Conservation (phyloP, 1,140 invertebrate species). For the Ptiloglossa arizonensis region DNA sequence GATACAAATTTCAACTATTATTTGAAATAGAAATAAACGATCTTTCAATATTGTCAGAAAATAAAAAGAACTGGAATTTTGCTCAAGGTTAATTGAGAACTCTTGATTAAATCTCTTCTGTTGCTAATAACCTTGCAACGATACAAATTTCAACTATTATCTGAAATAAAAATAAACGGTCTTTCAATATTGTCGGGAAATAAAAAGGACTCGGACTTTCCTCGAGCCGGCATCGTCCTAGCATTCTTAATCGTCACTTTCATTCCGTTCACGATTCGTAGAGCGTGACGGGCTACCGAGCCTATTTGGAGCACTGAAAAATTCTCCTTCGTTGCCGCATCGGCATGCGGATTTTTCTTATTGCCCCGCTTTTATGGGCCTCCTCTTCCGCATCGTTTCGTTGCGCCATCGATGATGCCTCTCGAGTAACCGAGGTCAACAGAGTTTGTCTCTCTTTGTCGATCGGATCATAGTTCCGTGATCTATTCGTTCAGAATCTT, state of each 20-base stretch:
- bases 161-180: neutral
- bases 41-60: neutral
- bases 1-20: no score
- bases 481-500: neutral
- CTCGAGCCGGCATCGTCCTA: slow-evolving; percentile 34
- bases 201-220: slow-evolving; percentile 46
- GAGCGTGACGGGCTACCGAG: slow-evolving; percentile 59
- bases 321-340: slow-evolving; percentile 66
- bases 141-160: no score
- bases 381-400: slow-evolving; percentile 48
- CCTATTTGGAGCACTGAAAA: slow-evolving; percentile 65
- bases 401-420: slow-evolving; percentile 31
- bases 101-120: no score
- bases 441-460: neutral
- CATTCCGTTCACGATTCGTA: slow-evolving; percentile 59
- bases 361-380: slow-evolving; percentile 42
- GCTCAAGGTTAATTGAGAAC: no score
- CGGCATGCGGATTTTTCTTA: slow-evolving; percentile 54
- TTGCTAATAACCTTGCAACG: no score
- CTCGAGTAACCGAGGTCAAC: slow-evolving; percentile 15
- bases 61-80: slow-evolving; percentile 41
- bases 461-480: neutral
- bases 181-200: neutral
- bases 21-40: neutral
- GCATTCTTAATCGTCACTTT: slow-evolving; percentile 69